These are phyloP conservation scores for Eledona agricola DNA, from an alignment of 2,888 invertebrate species.

Conservation along the genomic window DNA sequence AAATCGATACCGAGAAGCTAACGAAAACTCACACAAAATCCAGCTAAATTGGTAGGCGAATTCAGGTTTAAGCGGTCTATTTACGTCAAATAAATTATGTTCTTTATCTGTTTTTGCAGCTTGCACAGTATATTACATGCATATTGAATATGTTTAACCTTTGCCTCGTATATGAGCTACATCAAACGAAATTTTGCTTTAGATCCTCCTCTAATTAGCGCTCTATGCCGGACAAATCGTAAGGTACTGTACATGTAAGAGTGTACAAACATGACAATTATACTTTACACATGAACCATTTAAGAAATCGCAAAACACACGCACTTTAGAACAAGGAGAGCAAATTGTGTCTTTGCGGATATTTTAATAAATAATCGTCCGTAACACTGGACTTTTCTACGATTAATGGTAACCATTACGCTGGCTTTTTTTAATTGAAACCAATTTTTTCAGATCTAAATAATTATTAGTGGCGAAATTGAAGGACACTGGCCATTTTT, in stretches of 20 bases:
- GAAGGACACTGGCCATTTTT: too few species aligned
- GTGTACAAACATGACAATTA: too few species aligned
- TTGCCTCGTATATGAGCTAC: too few species aligned
- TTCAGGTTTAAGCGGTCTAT: slow-evolving; percentile 3
- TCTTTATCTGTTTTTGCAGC: slow-evolving; percentile 18
- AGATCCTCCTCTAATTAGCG: too few species aligned
- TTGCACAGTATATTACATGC: slow-evolving; percentile 21
- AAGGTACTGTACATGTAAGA: too few species aligned
- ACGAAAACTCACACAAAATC: slow-evolving; percentile 2
- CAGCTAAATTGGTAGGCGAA: slow-evolving; percentile 3
- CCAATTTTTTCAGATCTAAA: slow-evolving; percentile 12
- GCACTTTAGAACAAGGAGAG: too few species aligned
- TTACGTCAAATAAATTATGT: slow-evolving; percentile 17
- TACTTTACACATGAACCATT: too few species aligned
- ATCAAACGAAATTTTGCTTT: slow-evolving; percentile 12
- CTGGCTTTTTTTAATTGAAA: slow-evolving; percentile 20
- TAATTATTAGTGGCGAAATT: too few species aligned
- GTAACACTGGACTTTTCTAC: slow-evolving; percentile 1
- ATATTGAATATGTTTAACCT: slow-evolving; percentile 18
- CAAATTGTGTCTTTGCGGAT: slow-evolving; percentile 3
- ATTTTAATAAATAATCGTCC: slow-evolving; percentile 21
- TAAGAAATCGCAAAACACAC: too few species aligned
- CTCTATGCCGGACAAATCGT: too few species aligned
- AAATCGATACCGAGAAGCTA: background rate
- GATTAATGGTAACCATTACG: slow-evolving; percentile 16